Conservation (phyloP, 2,888 invertebrate species). For the Limnephilus marmoratus region DNA sequence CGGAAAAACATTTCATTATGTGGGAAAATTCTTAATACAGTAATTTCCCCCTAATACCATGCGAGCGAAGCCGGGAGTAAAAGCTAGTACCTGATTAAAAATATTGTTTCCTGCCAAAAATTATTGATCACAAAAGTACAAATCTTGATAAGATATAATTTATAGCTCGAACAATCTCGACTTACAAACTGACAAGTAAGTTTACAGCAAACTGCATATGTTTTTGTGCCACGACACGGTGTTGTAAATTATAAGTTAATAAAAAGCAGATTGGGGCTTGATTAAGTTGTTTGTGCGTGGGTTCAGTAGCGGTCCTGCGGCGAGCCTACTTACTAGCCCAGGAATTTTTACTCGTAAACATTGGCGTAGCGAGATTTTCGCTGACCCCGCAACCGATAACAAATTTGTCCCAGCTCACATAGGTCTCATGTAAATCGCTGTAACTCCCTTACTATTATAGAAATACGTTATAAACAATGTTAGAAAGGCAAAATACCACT, state of each 20-base stretch:
- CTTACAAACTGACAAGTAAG: background rate
- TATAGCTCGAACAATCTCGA: background rate
- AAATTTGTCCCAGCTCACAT: no score
- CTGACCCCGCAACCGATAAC: background rate
- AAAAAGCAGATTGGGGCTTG: slow-evolving; percentile 13
- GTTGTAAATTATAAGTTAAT: slow-evolving; percentile 1
- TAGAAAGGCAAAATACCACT: no score
- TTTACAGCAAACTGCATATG: background rate
- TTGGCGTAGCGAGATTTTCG: background rate
- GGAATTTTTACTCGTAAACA: background rate
- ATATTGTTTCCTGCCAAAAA: background rate
- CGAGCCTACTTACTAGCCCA: background rate
- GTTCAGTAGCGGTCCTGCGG: slow-evolving; percentile 5
- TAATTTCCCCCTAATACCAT: no score
- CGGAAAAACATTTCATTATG: no score
- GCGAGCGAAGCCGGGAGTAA: no score
- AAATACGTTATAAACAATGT: no score
- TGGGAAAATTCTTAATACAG: no score
- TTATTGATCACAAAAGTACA: background rate
- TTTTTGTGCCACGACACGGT: background rate
- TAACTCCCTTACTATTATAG: no score
- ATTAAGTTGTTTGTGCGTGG: slow-evolving; percentile 28
- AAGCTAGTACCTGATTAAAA: no score
- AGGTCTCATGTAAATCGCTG: no score
- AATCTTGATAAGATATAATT: slow-evolving; percentile 7